Percentiles rank a stretch among this genome's conserved stretches.
These are phyloP conservation scores for Latrodectus hesperus DNA, from an alignment of 2,888 invertebrate genomes.

Conservation along the genomic window DNA sequence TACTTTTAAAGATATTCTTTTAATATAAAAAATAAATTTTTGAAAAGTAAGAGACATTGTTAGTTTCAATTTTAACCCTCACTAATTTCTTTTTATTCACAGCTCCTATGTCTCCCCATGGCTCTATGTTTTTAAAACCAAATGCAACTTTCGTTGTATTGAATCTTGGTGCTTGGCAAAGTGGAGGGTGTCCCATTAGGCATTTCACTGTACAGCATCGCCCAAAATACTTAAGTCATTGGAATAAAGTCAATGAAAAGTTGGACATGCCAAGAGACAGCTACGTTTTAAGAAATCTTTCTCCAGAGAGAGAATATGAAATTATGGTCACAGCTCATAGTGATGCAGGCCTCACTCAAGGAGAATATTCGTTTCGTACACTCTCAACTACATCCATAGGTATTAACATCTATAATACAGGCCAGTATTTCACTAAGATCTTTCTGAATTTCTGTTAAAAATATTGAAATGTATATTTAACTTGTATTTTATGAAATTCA, in stretches of 20 bases:
- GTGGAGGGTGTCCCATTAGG: conserved; percentile 74
- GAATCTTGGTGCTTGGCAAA: conserved; percentile 74
- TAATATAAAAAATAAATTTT: too few species aligned
- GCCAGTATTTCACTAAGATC: background rate
- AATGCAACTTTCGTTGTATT: conserved; percentile 75
- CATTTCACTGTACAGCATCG: conserved; percentile 74
- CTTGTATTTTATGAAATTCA: too few species aligned
- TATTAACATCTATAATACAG: conserved; percentile 9
- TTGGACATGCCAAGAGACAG: conserved; percentile 46
- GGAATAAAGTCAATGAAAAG: conserved; percentile 55
- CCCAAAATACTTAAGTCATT: conserved; percentile 54
- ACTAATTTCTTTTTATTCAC: conserved; percentile 12
- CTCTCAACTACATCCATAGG: conserved; percentile 70
- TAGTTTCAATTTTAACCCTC: too few species aligned
- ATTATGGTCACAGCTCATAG: conserved; percentile 75
- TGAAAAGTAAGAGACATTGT: too few species aligned
- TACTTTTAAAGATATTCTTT: too few species aligned
- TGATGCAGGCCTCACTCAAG: conserved; percentile 76
- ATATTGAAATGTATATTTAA: background rate
- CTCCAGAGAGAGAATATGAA: conserved; percentile 75
- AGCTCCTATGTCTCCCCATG: conserved; percentile 75
- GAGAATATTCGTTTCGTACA: conserved; percentile 74
- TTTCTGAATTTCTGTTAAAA: background rate
- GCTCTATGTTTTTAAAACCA: conserved; percentile 72
- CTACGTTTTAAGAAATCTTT: conserved; percentile 72